Conservation (phyloP, 2,113 vertebrate species). For the Bostrychus sinensis region DNA sequence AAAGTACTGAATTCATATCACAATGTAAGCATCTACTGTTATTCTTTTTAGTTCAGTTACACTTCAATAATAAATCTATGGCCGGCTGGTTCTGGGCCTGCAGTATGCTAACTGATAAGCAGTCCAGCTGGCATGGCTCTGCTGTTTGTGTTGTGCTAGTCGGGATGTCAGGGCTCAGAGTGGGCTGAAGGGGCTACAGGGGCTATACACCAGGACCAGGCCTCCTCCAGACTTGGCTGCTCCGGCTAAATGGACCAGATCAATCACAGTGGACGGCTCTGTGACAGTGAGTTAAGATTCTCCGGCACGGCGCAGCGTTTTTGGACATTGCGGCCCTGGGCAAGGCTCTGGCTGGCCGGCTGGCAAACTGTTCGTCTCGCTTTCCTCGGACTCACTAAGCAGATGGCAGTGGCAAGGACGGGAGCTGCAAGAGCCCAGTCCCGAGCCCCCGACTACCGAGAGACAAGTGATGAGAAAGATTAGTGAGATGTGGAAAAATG, state of each 20-base stretch:
- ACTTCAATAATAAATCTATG: conserved; percentile 25
- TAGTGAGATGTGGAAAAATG: conserved; percentile 43
- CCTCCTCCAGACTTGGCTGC: conserved; percentile 77
- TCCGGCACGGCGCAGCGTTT: conserved; percentile 70
- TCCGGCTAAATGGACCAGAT: conserved; percentile 84
- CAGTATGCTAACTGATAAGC: conserved; percentile 67
- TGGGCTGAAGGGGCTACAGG: conserved; percentile 59
- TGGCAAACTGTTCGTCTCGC: conserved; percentile 65
- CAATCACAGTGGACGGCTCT: conserved; percentile 80
- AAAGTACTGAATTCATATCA: conserved; percentile 11
- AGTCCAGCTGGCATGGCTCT: conserved; percentile 73
- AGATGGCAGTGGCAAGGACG: conserved; percentile 81
- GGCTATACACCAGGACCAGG: conserved; percentile 69
- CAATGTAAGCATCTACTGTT: conserved; percentile 10
- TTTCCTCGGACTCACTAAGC: conserved; percentile 75
- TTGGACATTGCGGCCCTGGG: conserved; percentile 68
- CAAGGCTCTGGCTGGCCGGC: conserved; percentile 63
- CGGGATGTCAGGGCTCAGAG: conserved; percentile 20
- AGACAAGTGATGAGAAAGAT: conserved; percentile 67
- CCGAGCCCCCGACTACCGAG: conserved; percentile 59
- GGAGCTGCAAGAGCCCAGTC: conserved; percentile 63
- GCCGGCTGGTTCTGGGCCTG: conserved; percentile 57
- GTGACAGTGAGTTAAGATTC: conserved; percentile 83
- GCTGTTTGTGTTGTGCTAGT: conserved; percentile 8
- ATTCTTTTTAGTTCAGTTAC: conserved; percentile 41